A percentile compares a stretch with the other conserved stretches of the same genome.
phyloP scores from a whole-genome alignment of 2,113 vertebrate genomes.

The Phalacrocorax brasilianus region DNA sequence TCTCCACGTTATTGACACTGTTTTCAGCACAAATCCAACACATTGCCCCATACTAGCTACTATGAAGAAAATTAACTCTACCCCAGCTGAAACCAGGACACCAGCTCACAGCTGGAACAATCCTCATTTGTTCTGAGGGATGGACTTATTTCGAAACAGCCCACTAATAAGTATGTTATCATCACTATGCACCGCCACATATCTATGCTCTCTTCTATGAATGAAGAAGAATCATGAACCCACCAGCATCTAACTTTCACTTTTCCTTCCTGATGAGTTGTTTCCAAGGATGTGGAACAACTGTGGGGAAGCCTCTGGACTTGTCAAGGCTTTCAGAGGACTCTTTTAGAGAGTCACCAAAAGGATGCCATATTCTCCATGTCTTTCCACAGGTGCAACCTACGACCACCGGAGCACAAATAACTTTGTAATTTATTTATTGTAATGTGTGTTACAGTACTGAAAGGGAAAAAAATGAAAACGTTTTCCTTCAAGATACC shows the following conservation, averaged over 20 bases:
- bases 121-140: neutral
- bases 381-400: neutral
- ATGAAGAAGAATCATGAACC: neutral
- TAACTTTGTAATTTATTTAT: neutral
- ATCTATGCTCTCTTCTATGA: neutral
- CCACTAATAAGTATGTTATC: neutral
- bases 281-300: neutral
- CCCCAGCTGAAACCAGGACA: too few species aligned
- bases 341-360: neutral
- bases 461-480: neutral
- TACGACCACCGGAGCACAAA: fast-evolving
- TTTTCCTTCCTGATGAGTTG: neutral
- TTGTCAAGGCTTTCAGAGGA: neutral
- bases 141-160: neutral
- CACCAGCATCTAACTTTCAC: neutral
- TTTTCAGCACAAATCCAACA: too few species aligned
- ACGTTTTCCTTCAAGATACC: neutral
- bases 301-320: neutral
- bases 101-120: neutral
- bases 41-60: too few species aligned
- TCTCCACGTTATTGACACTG: too few species aligned
- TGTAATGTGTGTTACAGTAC: neutral
- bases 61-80: too few species aligned
- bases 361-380: neutral
- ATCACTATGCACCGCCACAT: neutral